Percentiles rank a stretch among this genome's conserved stretches.
Conservation (phyloP, 2,888 invertebrate species). For the Ligdia adustata region DNA sequence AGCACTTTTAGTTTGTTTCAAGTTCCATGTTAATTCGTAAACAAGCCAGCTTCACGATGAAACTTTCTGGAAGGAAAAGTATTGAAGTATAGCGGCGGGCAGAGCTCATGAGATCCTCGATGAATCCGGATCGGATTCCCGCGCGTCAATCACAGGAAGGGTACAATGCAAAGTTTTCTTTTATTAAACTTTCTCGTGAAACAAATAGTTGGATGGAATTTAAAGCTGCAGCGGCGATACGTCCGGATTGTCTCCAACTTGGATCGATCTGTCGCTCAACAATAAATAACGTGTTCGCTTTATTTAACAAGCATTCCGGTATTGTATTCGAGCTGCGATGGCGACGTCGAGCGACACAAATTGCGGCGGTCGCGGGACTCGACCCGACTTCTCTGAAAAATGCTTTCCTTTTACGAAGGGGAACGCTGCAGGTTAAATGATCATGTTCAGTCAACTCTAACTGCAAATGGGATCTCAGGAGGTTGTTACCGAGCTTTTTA, state of each 20-base stretch:
- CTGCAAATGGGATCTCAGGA: slow-evolving; percentile 49
- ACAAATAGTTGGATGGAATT: slow-evolving; percentile 27
- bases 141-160: slow-evolving; percentile 29
- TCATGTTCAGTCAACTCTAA: slow-evolving; percentile 63
- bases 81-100: slow-evolving; percentile 37
- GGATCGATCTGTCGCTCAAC: slow-evolving; percentile 51
- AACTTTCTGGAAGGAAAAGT: slow-evolving; percentile 48
- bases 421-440: slow-evolving; percentile 62
- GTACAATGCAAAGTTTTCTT: slow-evolving; percentile 29
- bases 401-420: slow-evolving; percentile 60
- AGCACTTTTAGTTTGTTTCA: slow-evolving; percentile 60
- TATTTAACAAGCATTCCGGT: slow-evolving; percentile 61
- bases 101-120: slow-evolving; percentile 28
- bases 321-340: slow-evolving; percentile 55
- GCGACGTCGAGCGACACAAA: slow-evolving; percentile 64
- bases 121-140: slow-evolving; percentile 14
- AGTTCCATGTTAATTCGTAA: slow-evolving; percentile 58
- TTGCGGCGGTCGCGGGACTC: slow-evolving; percentile 50
- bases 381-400: slow-evolving; percentile 58
- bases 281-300: slow-evolving; percentile 64
- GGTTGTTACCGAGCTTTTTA: slow-evolving; percentile 29
- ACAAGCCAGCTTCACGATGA: slow-evolving; percentile 48
- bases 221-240: slow-evolving; percentile 25
- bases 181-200: slow-evolving; percentile 22
- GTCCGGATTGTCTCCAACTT: slow-evolving; percentile 43